A percentile compares a stretch with the other conserved stretches of the same genome.
These are phyloP conservation scores for Tipula lateralis DNA, from an alignment of 2,888 invertebrate genomes.

Conservation along the genomic window DNA sequence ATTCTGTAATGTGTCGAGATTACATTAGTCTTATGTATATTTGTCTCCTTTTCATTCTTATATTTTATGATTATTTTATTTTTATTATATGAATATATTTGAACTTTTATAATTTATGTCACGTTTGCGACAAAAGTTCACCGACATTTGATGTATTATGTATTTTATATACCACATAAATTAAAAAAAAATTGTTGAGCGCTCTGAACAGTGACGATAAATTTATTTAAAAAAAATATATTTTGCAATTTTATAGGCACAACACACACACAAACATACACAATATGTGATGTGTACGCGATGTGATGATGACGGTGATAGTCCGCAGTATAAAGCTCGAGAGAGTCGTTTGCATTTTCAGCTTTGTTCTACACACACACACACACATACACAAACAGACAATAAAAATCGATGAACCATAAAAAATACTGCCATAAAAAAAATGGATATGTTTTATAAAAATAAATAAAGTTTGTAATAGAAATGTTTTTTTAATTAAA, in stretches of 20 bases:
- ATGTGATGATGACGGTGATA: neutral
- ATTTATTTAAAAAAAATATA: neutral
- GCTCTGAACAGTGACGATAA: neutral
- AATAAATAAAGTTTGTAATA: neutral
- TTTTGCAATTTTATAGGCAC: neutral
- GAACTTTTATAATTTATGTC: neutral
- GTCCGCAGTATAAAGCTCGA: neutral
- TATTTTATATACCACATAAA: neutral
- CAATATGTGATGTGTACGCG: neutral
- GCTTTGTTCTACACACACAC: neutral
- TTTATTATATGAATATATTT: neutral
- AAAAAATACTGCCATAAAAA: neutral
- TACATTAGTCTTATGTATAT: neutral
- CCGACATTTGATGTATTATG: neutral
- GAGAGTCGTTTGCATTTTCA: neutral
- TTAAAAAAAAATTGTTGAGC: neutral
- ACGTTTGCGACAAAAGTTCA: constrained; percentile 13
- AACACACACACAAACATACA: neutral
- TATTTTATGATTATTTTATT: neutral
- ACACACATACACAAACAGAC: neutral
- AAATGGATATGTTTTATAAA: neutral
- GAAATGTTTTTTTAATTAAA: neutral
- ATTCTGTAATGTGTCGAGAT: neutral
- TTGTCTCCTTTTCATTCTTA: neutral
- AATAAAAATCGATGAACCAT: neutral